Base-by-base conservation (phyloP, 2,888 invertebrate species). In the Creontiades dilutus region DNA sequence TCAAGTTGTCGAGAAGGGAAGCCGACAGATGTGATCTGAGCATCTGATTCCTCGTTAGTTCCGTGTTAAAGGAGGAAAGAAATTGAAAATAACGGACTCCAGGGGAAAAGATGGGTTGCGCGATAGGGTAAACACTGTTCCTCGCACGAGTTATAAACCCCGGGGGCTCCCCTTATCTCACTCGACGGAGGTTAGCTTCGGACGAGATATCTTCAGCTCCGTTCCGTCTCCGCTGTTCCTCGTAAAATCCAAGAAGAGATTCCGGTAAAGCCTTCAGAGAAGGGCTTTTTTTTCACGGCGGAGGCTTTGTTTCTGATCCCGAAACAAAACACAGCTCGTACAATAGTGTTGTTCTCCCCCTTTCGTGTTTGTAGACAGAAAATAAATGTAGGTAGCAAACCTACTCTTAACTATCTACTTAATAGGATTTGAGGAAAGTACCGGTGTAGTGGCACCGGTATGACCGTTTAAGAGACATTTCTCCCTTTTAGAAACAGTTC, bases 81-180 rank as follows among this genome's bases (percentile, higher is more conserved):
- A 68, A 68, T 68, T 68, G 68, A 68, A 68, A 68, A 68, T 19
- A 68, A 68, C 68, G 11, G 68, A 68, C 68, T 68, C 68, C 68
- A 23, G 27, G 68, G 68, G 0, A 68, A 23, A 68, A 78, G 78
- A 78, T 78, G 78, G 37, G 37, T 37, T 37, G 46, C 19, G 37
- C 16, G 78, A 78, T 78, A 78, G 78, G 78, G 78, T 78, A 47
- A 78, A 78, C 78, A 78, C 78, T 16, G 46, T 16, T 78, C 46
- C 46, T 46, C 47, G 78, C 78, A 11, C 37, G 47, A 78, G 78
- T 46, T 46, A 47, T 78, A 78, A 78, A 78, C 78, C 78, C 19
- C 76, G 9, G 46, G 46, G 37, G 11, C 78, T 37, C 12, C 68
- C 68, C 78, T 78, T 78, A 78, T 78, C 78, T 78, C 19, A 47